phyloP scores from a whole-genome alignment of 2,113 vertebrate genomes.

The Vicugna pacos region DNA sequence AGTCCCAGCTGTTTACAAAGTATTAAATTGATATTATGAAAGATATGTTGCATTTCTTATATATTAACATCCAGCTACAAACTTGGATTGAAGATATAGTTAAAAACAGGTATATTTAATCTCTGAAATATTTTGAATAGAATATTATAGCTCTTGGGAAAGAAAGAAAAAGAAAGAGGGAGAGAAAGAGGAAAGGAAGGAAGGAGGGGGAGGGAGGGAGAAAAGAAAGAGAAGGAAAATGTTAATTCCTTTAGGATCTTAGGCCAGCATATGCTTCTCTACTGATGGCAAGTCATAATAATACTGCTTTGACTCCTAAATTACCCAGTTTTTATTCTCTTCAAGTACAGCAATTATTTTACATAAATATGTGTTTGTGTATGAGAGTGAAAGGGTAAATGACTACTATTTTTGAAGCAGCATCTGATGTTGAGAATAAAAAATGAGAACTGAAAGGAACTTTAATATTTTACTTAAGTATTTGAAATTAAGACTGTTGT shows the following conservation, averaged over 20 bases:
- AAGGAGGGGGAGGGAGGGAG: no score
- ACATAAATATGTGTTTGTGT: background rate
- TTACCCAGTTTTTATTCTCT: background rate
- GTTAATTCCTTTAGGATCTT: background rate
- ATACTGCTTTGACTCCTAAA: background rate
- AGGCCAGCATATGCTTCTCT: background rate
- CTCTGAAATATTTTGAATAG: background rate
- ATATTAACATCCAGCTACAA: background rate
- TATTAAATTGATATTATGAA: background rate
- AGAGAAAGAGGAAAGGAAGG: background rate
- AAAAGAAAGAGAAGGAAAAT: background rate
- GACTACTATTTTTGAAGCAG: background rate
- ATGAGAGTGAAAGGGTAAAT: background rate
- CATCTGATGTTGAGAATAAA: background rate
- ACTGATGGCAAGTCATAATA: background rate
- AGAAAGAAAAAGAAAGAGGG: background rate
- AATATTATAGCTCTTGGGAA: background rate
- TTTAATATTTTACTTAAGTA: background rate
- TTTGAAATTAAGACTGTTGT: background rate
- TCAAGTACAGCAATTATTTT: background rate
- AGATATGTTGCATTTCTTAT: background rate
- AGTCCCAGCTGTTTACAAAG: background rate
- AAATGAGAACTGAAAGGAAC: background rate
- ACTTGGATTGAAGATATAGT: background rate
- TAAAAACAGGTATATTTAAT: background rate